phyloP scores from a whole-genome alignment of 2,797 vertebrate species.

The Rhincodon typus region DNA sequence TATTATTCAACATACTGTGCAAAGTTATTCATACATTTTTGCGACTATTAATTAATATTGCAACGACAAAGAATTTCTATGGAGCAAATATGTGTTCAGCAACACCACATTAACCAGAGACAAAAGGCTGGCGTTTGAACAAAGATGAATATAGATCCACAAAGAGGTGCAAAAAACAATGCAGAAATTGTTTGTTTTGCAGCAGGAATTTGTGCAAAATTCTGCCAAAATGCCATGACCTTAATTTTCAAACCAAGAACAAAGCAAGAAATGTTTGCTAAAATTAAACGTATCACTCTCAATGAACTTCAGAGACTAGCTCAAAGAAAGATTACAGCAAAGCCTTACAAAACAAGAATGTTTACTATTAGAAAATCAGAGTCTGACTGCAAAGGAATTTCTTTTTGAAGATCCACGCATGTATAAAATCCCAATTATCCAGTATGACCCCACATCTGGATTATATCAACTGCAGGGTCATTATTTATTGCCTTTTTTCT shows the following conservation, averaged over 20 bases:
- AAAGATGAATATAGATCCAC: constrained; percentile 19
- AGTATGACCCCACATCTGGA: background rate
- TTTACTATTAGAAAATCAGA: background rate
- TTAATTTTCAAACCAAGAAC: background rate
- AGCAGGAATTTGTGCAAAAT: constrained; percentile 10
- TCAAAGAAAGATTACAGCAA: background rate
- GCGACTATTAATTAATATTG: constrained; percentile 6
- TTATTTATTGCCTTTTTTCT: background rate
- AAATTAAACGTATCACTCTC: background rate
- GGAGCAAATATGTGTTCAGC: constrained; percentile 9
- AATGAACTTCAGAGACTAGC: background rate
- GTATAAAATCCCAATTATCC: background rate
- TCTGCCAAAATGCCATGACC: background rate
- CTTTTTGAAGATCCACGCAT: background rate
- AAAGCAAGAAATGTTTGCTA: background rate
- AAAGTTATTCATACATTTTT: constrained; percentile 23
- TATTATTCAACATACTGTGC: background rate
- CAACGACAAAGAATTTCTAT: constrained; percentile 1
- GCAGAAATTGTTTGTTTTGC: background rate
- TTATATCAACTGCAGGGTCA: background rate
- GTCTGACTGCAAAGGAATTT: background rate
- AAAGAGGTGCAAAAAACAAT: background rate
- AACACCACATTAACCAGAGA: constrained; percentile 30
- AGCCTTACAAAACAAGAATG: background rate
- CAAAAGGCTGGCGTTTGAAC: constrained; percentile 17